Evolutionary conservation across 2,888 invertebrate genomes (phyloP), one percentile per base, ranked within the genome.

Genomic region (Caenorhabditis sp.): DNA sequence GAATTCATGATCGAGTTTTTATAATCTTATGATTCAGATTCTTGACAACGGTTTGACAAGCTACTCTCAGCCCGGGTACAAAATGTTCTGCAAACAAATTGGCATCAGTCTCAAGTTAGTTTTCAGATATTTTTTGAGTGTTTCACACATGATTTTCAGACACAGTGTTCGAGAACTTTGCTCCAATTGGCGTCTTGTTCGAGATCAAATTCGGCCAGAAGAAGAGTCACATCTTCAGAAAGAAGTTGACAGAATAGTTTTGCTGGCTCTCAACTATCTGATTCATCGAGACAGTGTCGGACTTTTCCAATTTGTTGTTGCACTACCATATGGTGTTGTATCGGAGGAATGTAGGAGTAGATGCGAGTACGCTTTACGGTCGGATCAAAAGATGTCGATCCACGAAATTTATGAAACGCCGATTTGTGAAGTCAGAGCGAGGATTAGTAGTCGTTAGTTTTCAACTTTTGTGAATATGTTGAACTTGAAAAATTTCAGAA

Each of bases 301-400:
- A 19, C 69, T 92, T 19, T 91, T 90, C 85, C 92, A 92, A 77
- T 92, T 91, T 66, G 84, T 92, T 22, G 90, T 91, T 6, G 90
- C 88, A 41, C 83, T 92, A 28, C 92, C 92, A 16, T 92, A 86
- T 81, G 87, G 81, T 12, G 76, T 80, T 1, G 85, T 90, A 14
- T 90, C 91, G 8, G 91, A 91, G 51, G 86, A 84, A 28, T 89
- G 90, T 41, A 85, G 90, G 22, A 82, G 85, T 28, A 64, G 91
- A 31, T 89, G 90, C 64, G 88, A 89, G 66, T 82, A 88, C 24
- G 82, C 90, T 61, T 66, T 91, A n/a, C 70, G 90, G 8, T 85
- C 85, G 6, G 59, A 54, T 16, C 28, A 76, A 16, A 82, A 85
- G 51, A 66, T 81, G 70, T 31, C 80, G 8, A 76, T 86, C 31